These are phyloP conservation scores for Ostrea edulis DNA, from an alignment of 1,140 invertebrate genomes.

Conservation along the genomic window DNA sequence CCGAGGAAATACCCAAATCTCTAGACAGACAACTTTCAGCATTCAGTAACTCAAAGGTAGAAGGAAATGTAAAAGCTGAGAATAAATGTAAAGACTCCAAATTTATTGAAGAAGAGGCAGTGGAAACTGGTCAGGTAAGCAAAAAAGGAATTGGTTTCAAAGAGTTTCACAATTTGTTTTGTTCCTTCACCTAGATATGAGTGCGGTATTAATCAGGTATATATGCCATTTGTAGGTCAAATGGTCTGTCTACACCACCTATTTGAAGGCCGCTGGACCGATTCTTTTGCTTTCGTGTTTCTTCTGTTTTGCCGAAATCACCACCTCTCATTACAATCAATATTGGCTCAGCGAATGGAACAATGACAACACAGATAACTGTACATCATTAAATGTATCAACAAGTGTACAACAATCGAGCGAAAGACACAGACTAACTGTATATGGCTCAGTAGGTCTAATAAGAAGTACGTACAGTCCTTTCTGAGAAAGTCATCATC, in stretches of 20 bases:
- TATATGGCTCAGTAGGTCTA: neutral
- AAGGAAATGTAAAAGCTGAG: neutral
- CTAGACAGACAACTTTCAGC: neutral
- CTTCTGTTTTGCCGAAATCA: neutral
- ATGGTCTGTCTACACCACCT: neutral
- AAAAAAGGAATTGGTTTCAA: neutral
- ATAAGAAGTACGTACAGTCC: neutral
- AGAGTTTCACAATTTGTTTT: too few species aligned
- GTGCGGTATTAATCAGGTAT: neutral
- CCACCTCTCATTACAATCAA: neutral
- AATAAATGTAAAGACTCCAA: conserved; percentile 18
- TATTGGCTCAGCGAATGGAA: conserved; percentile 16
- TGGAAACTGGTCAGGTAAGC: neutral
- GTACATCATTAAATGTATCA: neutral
- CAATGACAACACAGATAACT: neutral
- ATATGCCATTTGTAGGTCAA: neutral
- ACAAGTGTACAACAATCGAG: neutral
- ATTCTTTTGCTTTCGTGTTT: neutral
- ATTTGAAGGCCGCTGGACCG: neutral
- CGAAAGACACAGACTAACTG: neutral
- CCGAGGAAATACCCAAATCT: neutral
- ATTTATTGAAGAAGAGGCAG: conserved; percentile 27
- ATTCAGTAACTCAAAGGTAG: neutral
- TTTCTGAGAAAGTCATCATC: neutral
- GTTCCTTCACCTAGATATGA: neutral